These are phyloP conservation scores for Chaitophorus viminalis DNA, from an alignment of 2,888 invertebrate species.

Conservation along the genomic window DNA sequence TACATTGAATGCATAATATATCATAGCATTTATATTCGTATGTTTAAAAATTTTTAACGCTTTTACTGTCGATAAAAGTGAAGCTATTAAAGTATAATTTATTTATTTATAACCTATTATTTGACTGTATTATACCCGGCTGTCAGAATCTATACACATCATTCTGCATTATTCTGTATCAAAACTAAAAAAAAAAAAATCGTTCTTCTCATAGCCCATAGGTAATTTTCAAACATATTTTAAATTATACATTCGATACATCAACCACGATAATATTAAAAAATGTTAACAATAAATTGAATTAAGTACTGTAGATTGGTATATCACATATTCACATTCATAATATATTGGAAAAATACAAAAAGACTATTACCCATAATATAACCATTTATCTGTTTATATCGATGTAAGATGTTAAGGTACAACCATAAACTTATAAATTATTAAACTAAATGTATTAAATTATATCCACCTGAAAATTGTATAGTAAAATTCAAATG, in stretches of 20 bases:
- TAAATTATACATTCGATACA: constrained; percentile 13
- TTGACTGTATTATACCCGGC: not conserved
- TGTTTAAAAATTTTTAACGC: not conserved
- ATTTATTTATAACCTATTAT: not conserved
- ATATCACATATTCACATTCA: too few relatives aligned
- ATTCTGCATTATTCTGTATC: not conserved
- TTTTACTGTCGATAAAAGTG: not conserved
- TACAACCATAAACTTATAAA: too few relatives aligned
- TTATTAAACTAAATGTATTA: too few relatives aligned
- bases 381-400: too few relatives aligned
- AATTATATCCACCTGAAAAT: too few relatives aligned
- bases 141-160: not conserved
- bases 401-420: too few relatives aligned
- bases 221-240: not conserved
- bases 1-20: not conserved
- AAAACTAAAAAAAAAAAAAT: not conserved
- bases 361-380: too few relatives aligned
- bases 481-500: too few relatives aligned
- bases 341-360: too few relatives aligned
- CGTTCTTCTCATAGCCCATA: not conserved
- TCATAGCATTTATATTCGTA: not conserved
- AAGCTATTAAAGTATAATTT: not conserved
- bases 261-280: not conserved
- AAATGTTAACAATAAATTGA: not conserved
- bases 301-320: not conserved